Conservation (phyloP, 1,140 invertebrate genomes). For the Drosophila kepulauana region DNA sequence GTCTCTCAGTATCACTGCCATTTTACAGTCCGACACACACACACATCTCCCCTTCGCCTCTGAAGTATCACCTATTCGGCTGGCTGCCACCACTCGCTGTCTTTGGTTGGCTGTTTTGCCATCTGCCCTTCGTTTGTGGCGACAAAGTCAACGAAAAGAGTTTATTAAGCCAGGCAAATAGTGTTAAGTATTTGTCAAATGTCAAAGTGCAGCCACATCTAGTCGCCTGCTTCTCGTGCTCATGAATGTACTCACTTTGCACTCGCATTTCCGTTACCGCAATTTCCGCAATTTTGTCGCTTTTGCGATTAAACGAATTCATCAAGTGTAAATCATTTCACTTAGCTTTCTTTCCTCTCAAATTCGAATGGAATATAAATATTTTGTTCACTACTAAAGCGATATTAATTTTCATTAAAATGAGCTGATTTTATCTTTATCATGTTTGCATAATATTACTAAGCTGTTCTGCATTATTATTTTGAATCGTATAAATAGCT, state of each 20-base stretch:
- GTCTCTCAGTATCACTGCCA: slow-evolving; percentile 35
- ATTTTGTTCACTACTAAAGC: no score
- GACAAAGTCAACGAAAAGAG: slow-evolving; percentile 73
- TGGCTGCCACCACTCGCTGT: neutral
- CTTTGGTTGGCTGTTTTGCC: slow-evolving; percentile 21
- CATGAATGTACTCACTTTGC: slow-evolving; percentile 17
- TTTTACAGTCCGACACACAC: slow-evolving; percentile 44
- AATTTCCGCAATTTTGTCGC: slow-evolving; percentile 38
- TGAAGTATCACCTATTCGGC: neutral
- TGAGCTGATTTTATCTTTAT: no score
- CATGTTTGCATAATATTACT: no score
- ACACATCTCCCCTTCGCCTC: no score
- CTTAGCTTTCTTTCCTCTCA: slow-evolving; percentile 1
- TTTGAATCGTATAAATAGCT: no score
- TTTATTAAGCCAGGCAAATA: slow-evolving; percentile 80
- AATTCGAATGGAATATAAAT: slow-evolving; percentile 9
- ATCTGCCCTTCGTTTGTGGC: slow-evolving; percentile 43
- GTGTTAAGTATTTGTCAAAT: slow-evolving; percentile 82
- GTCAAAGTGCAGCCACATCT: slow-evolving; percentile 47
- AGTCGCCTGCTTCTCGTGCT: slow-evolving; percentile 6
- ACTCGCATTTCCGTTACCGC: slow-evolving; percentile 50
- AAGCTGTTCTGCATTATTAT: no score
- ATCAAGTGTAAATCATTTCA: slow-evolving; percentile 26
- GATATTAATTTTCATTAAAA: neutral
- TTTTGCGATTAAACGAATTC: slow-evolving; percentile 2